These are phyloP conservation scores for Ophion slaviceki DNA, from an alignment of 2,888 invertebrate genomes.

Conservation along the genomic window DNA sequence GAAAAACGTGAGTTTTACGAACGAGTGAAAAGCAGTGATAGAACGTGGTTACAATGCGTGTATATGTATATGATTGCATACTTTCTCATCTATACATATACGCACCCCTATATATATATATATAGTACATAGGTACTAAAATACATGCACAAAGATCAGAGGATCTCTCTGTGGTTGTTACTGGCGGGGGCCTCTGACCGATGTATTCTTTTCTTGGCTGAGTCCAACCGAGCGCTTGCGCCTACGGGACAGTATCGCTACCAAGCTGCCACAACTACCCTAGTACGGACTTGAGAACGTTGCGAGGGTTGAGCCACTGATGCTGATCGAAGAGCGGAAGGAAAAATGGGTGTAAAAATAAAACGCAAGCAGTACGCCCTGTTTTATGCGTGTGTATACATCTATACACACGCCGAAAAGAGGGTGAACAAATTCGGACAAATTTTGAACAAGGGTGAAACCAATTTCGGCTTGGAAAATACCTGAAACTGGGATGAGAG, in stretches of 20 bases:
- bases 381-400: neutral
- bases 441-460: no score
- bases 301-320: constrained; percentile 28
- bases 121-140: neutral
- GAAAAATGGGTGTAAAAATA: neutral
- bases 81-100: no score
- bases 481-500: neutral
- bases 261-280: constrained; percentile 17
- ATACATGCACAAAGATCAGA: constrained; percentile 16
- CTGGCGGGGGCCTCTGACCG: constrained; percentile 35
- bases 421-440: no score
- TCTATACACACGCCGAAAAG: no score
- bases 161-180: constrained; percentile 19
- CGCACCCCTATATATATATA: neutral
- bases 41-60: constrained; percentile 1
- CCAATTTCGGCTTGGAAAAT: no score
- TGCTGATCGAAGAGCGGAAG: constrained; percentile 31
- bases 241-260: constrained; percentile 6
- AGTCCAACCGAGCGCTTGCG: constrained; percentile 49
- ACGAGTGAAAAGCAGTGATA: constrained; percentile 46
- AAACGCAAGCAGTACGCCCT: neutral
- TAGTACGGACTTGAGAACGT: neutral
- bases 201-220: constrained; percentile 53
- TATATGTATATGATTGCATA: neutral
- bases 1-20: constrained; percentile 49